These are phyloP conservation scores for Eugnorisma glareosa DNA, from an alignment of 2,888 invertebrate genomes.

Conservation along the genomic window DNA sequence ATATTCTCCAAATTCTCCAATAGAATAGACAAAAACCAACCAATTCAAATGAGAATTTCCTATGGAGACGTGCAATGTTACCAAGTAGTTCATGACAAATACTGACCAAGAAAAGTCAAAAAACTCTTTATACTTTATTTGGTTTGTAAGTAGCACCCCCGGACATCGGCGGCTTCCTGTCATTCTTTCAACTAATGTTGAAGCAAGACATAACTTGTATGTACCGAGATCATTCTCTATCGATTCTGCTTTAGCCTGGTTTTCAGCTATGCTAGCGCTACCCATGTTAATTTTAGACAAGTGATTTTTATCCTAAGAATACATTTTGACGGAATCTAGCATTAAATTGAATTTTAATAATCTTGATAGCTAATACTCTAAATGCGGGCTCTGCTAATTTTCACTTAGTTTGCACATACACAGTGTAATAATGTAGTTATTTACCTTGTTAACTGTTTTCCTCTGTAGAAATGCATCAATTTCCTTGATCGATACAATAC, in stretches of 20 bases:
- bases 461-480: constrained; percentile 46
- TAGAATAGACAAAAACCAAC: not conserved
- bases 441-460: constrained; percentile 31
- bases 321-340: constrained; percentile 20
- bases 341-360: constrained; percentile 14
- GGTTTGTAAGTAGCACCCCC: constrained; percentile 50
- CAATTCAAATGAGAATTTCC: not conserved
- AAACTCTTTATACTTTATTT: constrained; percentile 34
- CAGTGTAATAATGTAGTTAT: constrained; percentile 39
- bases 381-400: constrained; percentile 47
- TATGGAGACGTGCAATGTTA: not conserved
- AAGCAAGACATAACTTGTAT: constrained; percentile 46
- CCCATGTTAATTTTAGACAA: constrained; percentile 15
- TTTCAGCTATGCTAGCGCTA: constrained; percentile 40
- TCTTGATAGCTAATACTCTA: constrained; percentile 23
- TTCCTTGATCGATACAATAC: constrained; percentile 20
- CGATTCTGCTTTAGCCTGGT: constrained; percentile 44
- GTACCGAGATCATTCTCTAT: constrained; percentile 40
- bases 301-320: not conserved
- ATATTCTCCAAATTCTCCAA: not conserved
- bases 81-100: not conserved
- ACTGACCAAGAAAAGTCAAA: constrained; percentile 13
- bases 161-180: constrained; percentile 47
- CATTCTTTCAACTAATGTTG: constrained; percentile 35
- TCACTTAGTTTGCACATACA: constrained; percentile 54